Base-by-base conservation (phyloP, 2,888 invertebrate species). In the Drosophila longiperda region DNA sequence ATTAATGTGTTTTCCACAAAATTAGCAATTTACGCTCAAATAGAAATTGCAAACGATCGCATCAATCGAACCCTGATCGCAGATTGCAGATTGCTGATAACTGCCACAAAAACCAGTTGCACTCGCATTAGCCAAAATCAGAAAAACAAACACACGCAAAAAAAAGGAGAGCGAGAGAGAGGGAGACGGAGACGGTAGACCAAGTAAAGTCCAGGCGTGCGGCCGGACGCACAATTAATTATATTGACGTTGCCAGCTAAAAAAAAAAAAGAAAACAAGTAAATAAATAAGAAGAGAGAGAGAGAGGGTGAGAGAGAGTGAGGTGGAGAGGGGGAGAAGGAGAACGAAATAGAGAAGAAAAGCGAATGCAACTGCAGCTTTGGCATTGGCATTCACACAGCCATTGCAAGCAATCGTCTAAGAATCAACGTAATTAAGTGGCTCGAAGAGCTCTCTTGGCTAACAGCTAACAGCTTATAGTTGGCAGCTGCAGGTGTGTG, bases 1-100 rank as follows among this genome's bases (percentile, higher is more conserved):
- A 87, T 87, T 89, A 89, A 87, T 87, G 89, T 84, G 85, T 83
- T 89, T 89, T 83, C 83, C 88, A 85, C 88, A 85, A 87, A 87
- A 87, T 89, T 89, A 83, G 89, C 88, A 87, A 87, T 87, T 89
- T 86, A 76, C 81, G 81, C 81, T 74, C 87, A 81, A 89, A 89
- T 85, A 86, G 85, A 86, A 86, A 86, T 89, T 82, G 82, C 61
- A 60, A 66, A 62, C 66, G 70, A 78, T 61, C 66, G 60, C 57
- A 53, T 11, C 62, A 50, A 70, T 69, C 58, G 55, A 70, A 53
- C 48, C 64, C 57, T 23, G 53, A 58, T 68, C 66, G 50, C 34
- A 17, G 49, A 29, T 29, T n/a, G 50, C 34, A 17, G 49, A 29
- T 29, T n/a, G 50, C 50, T 7, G 55, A 55, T 54, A 26, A 38